Base-by-base conservation (phyloP, 2,888 invertebrate genomes). In the Trilocha varians region DNA sequence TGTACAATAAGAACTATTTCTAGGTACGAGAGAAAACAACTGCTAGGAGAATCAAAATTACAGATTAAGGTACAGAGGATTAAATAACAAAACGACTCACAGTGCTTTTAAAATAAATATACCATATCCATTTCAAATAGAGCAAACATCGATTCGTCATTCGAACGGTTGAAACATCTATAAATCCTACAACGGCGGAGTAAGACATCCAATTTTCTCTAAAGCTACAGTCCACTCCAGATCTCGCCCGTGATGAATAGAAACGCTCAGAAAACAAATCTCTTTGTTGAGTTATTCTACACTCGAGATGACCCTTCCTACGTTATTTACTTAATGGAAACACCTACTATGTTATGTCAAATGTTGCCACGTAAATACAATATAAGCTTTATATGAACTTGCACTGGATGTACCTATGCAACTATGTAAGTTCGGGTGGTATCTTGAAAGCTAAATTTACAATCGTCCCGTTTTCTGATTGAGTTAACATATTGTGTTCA, bases 191-290 rank as follows among this genome's bases (percentile, higher is more conserved):
- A 63, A 64, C 65, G 74, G 67, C 68, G 59, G 57, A 72, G 67
- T 70, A 70, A 76, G 78, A 76, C 76, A 78, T 78, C 78, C 79
- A 82, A 79, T 80, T 82, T 82, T 78, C 78, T 79, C 67, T 75
- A 76, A 79, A 76, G 77, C 78, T 65, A 64, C 66, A 77, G 73
- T 78, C 78, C 78, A 78, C 70, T 71, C 60, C 59, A 76, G 71
- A 76, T 77, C 77, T 70, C 70, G 70, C 73, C 71, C 66, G 66
- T 77, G 78, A 79, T 78, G 78, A 78, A 80, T 76, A 74, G 70
- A 71, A 25, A 70, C 57, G 65, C 62, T 65, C 65, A 53, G 62
- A 62, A 74, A 73, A 77, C 76, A 77, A 77, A 78, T 78, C 67
- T 74, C 69, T 68, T 67, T 72, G 65, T 65, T 62, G 64, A 72